Percentiles rank a stretch among this genome's conserved stretches.
phyloP scores from a whole-genome alignment of 2,113 vertebrate genomes.

The Urocynchramus pylzowi region DNA sequence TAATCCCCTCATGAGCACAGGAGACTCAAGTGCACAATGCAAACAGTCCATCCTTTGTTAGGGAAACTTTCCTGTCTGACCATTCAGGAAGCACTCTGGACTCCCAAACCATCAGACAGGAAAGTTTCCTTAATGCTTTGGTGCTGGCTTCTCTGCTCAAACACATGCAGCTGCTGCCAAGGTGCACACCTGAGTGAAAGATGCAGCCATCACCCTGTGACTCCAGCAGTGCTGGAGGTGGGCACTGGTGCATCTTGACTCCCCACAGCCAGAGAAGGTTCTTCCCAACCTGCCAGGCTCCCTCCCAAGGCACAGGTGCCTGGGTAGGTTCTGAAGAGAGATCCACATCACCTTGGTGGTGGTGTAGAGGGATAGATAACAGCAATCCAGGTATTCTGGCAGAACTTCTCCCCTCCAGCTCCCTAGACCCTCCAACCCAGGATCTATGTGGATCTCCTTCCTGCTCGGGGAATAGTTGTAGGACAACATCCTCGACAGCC shows the following conservation, averaged over 20 bases:
- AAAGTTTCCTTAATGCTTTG: not conserved
- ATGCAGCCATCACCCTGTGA: not conserved
- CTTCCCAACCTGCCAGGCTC: not conserved
- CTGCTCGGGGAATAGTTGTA: not conserved
- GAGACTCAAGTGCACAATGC: too few species aligned
- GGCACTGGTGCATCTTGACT: fast-evolving
- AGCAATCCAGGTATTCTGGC: not conserved
- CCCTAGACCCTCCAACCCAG: not conserved
- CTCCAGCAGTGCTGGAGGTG: fast-evolving
- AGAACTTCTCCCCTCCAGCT: not conserved
- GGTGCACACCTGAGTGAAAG: not conserved
- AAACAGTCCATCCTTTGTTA: not conserved
- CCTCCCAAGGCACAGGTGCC: not conserved
- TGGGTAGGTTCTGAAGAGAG: not conserved
- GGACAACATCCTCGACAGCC: not conserved
- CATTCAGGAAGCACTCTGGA: not conserved
- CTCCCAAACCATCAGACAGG: fast-evolving
- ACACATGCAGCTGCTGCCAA: not conserved
- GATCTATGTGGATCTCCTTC: not conserved
- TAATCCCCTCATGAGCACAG: fast-evolving
- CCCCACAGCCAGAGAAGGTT: not conserved
- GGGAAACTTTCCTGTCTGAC: not conserved
- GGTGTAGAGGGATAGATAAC: not conserved
- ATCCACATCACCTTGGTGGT: not conserved
- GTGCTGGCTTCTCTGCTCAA: not conserved